phyloP scores from a whole-genome alignment of 2,113 vertebrate genomes.

The Catharus fuscescens region DNA sequence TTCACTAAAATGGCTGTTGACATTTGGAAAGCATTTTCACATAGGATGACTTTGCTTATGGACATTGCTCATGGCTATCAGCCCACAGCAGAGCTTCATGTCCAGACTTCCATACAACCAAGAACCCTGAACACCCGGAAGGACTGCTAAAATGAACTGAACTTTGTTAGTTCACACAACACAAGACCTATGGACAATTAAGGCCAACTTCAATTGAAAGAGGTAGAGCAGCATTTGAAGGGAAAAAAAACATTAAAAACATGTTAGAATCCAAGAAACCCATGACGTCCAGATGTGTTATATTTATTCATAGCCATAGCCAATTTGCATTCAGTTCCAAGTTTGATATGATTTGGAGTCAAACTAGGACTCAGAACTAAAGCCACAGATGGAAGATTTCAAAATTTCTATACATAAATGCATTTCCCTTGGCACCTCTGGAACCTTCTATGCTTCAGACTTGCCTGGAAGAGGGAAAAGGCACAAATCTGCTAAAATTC shows the following conservation, averaged over 20 bases:
- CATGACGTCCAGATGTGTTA: background rate
- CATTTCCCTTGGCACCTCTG: conserved; percentile 28
- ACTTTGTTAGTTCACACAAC: background rate
- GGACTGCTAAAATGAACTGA: background rate
- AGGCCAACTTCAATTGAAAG: background rate
- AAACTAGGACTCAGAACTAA: background rate
- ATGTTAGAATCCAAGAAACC: background rate
- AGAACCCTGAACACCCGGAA: background rate
- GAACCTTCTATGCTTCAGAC: background rate
- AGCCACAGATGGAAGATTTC: conserved; percentile 29
- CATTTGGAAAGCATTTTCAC: background rate
- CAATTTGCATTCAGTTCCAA: conserved; percentile 30
- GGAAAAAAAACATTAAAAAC: background rate
- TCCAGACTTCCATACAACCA: background rate
- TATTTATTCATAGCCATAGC: background rate
- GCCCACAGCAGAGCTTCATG: background rate
- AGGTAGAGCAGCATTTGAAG: background rate
- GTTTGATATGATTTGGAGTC: background rate
- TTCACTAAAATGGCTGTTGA: background rate
- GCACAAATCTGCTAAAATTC: background rate
- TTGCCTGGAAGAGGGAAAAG: background rate
- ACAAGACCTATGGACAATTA: background rate
- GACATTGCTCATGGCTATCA: background rate
- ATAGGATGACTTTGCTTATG: background rate
- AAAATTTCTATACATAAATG: conserved; percentile 23